These are phyloP conservation scores for Hemibagrus guttatus DNA, from an alignment of 2,797 vertebrate species.

Conservation along the genomic window DNA sequence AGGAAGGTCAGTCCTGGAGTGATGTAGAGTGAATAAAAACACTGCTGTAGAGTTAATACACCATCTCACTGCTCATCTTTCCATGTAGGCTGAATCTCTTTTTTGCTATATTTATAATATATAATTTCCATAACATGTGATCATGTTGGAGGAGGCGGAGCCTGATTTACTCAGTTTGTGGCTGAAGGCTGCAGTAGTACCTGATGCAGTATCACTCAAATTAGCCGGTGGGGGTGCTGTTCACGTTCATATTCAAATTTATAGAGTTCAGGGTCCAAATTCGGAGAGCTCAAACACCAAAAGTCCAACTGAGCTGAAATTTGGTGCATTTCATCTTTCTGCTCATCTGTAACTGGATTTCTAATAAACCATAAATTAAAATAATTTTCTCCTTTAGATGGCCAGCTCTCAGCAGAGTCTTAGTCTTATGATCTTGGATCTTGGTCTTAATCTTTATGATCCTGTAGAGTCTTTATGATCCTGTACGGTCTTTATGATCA, in stretches of 20 bases:
- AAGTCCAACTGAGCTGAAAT: background rate
- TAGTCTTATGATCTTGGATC: too few relatives aligned
- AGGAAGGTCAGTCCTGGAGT: conserved; percentile 76
- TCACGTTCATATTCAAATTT: too few relatives aligned
- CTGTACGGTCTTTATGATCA: background rate
- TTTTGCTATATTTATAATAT: too few relatives aligned
- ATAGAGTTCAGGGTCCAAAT: too few relatives aligned
- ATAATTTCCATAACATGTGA: background rate
- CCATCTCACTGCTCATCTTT: too few relatives aligned
- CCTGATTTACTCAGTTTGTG: background rate
- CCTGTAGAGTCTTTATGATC: background rate
- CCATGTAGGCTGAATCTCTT: too few relatives aligned
- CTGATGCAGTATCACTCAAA: background rate
- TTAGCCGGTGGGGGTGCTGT: too few relatives aligned
- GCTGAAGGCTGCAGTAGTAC: background rate
- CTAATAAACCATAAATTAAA: background rate
- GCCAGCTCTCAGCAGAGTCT: too few relatives aligned
- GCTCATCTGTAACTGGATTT: background rate
- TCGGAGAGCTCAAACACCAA: background rate
- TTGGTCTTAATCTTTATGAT: too few relatives aligned
- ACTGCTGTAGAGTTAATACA: background rate
- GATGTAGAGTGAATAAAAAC: background rate
- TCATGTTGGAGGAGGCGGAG: background rate
- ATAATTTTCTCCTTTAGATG: background rate
- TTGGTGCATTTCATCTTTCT: background rate